Percentiles rank a stretch among this genome's conserved stretches.
Evolutionary conservation across 2,113 vertebrate species (phyloP).

Genomic region (Chrysemys picta): DNA sequence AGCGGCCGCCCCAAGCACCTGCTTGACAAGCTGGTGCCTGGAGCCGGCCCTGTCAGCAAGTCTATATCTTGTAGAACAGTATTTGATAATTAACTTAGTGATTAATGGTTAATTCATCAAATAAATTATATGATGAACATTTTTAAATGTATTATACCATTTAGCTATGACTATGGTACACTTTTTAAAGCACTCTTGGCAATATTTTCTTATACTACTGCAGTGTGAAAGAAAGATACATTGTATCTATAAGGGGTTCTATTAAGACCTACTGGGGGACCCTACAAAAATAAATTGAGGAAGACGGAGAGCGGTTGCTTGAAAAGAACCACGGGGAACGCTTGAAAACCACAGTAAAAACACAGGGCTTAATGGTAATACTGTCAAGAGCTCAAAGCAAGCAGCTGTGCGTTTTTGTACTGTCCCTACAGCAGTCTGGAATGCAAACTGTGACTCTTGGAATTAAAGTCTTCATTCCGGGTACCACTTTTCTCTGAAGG

Average conservation of each 20-base stretch:
- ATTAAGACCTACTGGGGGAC: neutral
- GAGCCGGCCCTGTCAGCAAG: neutral
- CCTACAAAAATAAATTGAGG: neutral
- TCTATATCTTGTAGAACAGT: neutral
- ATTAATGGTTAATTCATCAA: neutral
- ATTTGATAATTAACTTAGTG: neutral
- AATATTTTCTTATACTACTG: neutral
- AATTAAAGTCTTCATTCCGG: accelerated
- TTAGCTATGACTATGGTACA: neutral
- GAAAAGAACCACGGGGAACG: neutral
- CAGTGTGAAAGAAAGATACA: neutral
- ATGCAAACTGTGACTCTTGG: neutral
- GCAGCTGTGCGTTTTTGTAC: neutral
- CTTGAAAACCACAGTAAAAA: neutral
- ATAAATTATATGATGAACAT: neutral
- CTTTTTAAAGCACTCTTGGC: neutral
- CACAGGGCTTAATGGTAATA: neutral
- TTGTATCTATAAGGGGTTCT: neutral
- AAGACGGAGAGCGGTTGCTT: neutral
- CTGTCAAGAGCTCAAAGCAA: accelerated
- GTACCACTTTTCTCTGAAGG: neutral
- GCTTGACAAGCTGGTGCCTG: no score
- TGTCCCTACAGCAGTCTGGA: neutral
- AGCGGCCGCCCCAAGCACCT: no score
- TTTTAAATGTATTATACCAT: neutral